phyloP scores from a whole-genome alignment of 1,140 invertebrate species.

The Contarinia nasturtii region DNA sequence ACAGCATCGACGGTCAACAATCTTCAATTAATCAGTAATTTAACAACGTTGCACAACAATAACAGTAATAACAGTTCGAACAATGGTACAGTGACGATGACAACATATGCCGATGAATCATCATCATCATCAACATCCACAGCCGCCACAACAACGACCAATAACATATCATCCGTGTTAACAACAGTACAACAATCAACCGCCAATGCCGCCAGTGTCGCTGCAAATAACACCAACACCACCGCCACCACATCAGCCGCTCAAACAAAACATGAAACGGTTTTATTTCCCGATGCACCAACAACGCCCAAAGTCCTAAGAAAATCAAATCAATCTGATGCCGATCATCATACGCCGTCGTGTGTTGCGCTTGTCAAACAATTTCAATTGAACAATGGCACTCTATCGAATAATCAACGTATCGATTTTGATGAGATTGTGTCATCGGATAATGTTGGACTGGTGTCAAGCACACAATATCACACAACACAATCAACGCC shows the following conservation, averaged over 20 bases:
- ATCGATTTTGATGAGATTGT: neutral
- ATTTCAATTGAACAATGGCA: slow-evolving; percentile 17
- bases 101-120: neutral
- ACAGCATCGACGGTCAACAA: neutral
- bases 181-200: too few species aligned
- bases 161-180: neutral
- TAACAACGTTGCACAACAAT: neutral
- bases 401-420: too few species aligned
- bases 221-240: neutral
- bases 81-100: neutral
- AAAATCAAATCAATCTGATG: slow-evolving; percentile 10
- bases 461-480: neutral
- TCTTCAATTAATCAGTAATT: neutral
- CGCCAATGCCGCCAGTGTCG: neutral
- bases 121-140: neutral
- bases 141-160: neutral
- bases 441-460: neutral
- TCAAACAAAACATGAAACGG: slow-evolving; percentile 2
- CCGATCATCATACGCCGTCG: slow-evolving; percentile 16
- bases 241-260: neutral
- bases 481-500: neutral
- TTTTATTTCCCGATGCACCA: slow-evolving; percentile 33
- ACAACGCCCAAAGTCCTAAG: slow-evolving; percentile 34
- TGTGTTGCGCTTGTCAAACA: slow-evolving; percentile 23
- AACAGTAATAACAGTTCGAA: slow-evolving; percentile 1